A percentile compares a stretch with the other conserved stretches of the same genome.
Evolutionary conservation across 1,140 invertebrate species (phyloP).

Genomic region (Lordiphosa clarofinis): DNA sequence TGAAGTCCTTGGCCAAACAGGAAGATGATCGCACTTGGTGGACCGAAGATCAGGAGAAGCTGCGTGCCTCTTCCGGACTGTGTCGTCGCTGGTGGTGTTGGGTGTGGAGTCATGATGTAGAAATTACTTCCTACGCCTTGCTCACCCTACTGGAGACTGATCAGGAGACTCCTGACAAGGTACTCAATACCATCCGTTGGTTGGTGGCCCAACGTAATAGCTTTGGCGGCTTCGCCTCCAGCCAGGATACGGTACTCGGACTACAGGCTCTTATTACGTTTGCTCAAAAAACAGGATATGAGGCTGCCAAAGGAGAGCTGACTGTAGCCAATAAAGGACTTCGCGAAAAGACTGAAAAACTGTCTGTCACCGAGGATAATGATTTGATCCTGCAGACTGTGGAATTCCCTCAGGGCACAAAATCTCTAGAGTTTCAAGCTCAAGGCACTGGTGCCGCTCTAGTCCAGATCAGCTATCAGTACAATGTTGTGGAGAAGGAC

Average conservation of each 20-base stretch:
- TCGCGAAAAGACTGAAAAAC: constrained; percentile 57
- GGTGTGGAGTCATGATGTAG: constrained; percentile 82
- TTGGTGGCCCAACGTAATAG: constrained; percentile 87
- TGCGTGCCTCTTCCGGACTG: constrained; percentile 84
- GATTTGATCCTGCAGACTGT: constrained; percentile 62
- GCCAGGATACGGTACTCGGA: constrained; percentile 85
- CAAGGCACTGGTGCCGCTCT: constrained; percentile 88
- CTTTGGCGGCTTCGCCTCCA: constrained; percentile 88
- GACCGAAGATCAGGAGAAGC: constrained; percentile 85
- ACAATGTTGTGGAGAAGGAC: constrained; percentile 90
- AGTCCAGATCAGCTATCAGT: constrained; percentile 89
- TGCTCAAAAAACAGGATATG: constrained; percentile 78
- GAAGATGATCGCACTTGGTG: constrained; percentile 74
- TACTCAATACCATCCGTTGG: constrained; percentile 84
- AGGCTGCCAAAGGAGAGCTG: constrained; percentile 54
- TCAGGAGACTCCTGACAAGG: constrained; percentile 32
- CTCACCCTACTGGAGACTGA: constrained; percentile 83
- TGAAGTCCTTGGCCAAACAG: constrained; percentile 50
- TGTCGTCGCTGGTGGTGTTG: constrained; percentile 82
- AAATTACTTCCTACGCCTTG: constrained; percentile 88
- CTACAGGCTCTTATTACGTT: constrained; percentile 85
- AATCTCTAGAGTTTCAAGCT: constrained; percentile 82
- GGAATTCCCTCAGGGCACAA: constrained; percentile 66
- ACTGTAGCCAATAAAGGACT: constrained; percentile 45
- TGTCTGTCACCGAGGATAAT: constrained; percentile 57